phyloP scores from a whole-genome alignment of 1,140 invertebrate genomes.

The Neelides sp. region DNA sequence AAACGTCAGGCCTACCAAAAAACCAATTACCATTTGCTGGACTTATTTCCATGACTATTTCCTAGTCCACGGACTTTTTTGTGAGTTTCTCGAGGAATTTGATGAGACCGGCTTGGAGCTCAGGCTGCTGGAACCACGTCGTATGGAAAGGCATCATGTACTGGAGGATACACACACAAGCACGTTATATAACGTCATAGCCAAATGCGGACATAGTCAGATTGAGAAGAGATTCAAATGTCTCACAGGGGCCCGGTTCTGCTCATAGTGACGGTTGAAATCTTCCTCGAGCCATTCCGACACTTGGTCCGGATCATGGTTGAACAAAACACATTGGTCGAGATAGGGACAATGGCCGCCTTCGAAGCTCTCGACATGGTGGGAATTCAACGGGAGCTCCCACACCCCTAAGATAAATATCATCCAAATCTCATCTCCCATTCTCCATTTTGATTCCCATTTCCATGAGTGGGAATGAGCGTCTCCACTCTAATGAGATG shows the following conservation, averaged over 20 bases:
- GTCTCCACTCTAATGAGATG: no score
- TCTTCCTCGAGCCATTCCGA: slow-evolving; percentile 84
- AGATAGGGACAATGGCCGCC: slow-evolving; percentile 84
- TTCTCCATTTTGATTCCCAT: no score
- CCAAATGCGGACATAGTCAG: no score
- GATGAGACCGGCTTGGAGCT: slow-evolving; percentile 44
- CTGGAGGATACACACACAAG: no score
- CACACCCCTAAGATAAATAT: slow-evolving; percentile 58
- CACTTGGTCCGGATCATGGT: slow-evolving; percentile 66
- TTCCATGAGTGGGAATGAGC: no score
- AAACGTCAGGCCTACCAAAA: slow-evolving; percentile 62
- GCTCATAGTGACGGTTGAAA: slow-evolving; percentile 69
- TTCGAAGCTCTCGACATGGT: slow-evolving; percentile 75
- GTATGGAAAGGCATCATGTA: slow-evolving; percentile 91
- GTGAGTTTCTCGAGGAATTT: slow-evolving; percentile 45
- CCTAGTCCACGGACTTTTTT: slow-evolving; percentile 75
- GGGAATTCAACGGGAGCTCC: slow-evolving; percentile 86
- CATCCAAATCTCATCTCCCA: no score
- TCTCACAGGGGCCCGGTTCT: slow-evolving; percentile 75
- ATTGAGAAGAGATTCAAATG: no score
- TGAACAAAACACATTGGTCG: slow-evolving; percentile 84
- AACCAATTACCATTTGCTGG: not conserved
- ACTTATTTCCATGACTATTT: slow-evolving; percentile 53
- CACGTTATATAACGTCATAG: no score
- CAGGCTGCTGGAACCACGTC: slow-evolving; percentile 86